Base-by-base conservation (phyloP, 2,113 vertebrate species). In the Laticauda laticaudata region DNA sequence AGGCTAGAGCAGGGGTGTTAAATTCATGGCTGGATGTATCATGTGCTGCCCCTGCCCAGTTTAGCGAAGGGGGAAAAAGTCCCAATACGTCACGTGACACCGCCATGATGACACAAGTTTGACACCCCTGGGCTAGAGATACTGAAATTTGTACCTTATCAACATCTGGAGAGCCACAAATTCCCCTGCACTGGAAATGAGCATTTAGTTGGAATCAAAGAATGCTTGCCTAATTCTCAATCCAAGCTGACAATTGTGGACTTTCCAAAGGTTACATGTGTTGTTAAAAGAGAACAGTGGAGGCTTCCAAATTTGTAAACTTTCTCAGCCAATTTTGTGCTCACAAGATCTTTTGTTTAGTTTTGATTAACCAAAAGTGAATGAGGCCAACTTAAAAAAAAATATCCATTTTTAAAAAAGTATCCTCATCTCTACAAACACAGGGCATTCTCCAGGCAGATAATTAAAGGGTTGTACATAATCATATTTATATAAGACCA, bases 401-500 rank as follows among this genome's bases (percentile, higher is more conserved):
- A 24, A 24, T 2, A 55, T 12, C 1, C 8, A 92, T 7, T 64
- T 0, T 88, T 95, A 53, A 55, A 21, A 39, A 81, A 39, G 24
- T 1, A 20, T 2, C 11, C 7, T 21, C 45, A 29, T 43, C 69
- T 93, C 48, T 45, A 85, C 29, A 51, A 91, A 51, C 18, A 43
- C n/a, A 57, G 64, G 90, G 8, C 69, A 53, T 9, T 81, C 7
- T 51, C 85, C 45, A 91, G 86, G 51, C 9, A 94, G 43, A 39
- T 24, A 93, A 2, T 5, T 91, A 86, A 86, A 93, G 93, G 92
- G 2, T 87, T 92, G 56, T 0, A 0, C 4, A 86, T 92, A 90
- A 93, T 93, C 95, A 92, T 91, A 61, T 81, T 86, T 56, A 92
- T 2, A 86, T 85, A 93, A 90, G 3, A 9, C 0, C 45, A 61